Conservation (phyloP, 2,888 invertebrate species). For the Diabrotica balteata region DNA sequence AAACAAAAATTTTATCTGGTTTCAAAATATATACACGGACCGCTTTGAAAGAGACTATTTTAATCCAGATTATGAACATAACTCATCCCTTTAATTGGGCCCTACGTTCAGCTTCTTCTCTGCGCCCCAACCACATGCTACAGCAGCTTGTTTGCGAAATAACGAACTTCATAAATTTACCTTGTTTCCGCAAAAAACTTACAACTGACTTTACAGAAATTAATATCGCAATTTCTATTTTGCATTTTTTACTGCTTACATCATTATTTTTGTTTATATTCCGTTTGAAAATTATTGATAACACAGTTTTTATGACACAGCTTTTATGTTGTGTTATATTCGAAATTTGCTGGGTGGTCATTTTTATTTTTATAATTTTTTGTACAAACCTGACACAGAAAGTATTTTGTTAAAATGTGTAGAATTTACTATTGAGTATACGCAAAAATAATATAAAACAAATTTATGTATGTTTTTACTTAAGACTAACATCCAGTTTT, state of each 20-base stretch:
- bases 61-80: constrained; percentile 47
- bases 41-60: constrained; percentile 44
- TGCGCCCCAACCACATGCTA: constrained; percentile 46
- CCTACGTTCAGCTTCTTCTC: constrained; percentile 37
- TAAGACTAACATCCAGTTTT: too few species aligned
- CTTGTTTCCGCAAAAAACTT: constrained; percentile 47
- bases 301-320: neutral
- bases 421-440: too few species aligned
- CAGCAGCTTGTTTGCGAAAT: constrained; percentile 50
- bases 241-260: constrained; percentile 10
- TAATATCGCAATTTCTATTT: constrained; percentile 32
- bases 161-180: constrained; percentile 55
- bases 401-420: too few species aligned
- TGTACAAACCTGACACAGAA: too few species aligned
- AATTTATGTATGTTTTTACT: too few species aligned
- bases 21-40: constrained; percentile 33
- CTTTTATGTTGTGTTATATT: neutral
- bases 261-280: constrained; percentile 3
- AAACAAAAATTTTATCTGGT: constrained; percentile 42
- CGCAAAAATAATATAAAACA: too few species aligned
- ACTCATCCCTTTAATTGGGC: constrained; percentile 42
- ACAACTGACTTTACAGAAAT: constrained; percentile 49
- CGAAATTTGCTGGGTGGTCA: too few species aligned
- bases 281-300: too few species aligned
- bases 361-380: too few species aligned